phyloP scores from a whole-genome alignment of 2,113 vertebrate genomes.

The Pongo abelii region DNA sequence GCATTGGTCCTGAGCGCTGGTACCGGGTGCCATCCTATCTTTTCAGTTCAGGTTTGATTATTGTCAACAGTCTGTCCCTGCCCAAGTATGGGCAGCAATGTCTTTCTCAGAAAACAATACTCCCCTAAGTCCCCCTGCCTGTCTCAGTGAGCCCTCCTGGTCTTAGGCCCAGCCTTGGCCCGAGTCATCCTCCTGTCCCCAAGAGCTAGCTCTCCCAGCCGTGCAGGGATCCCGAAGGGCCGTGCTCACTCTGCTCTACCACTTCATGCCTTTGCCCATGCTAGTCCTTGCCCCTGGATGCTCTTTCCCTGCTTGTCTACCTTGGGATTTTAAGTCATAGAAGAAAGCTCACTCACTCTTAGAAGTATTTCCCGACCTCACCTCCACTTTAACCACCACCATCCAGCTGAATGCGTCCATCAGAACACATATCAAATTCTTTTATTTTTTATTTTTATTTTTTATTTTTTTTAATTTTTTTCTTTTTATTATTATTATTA shows the following conservation, averaged over 20 bases:
- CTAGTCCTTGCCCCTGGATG: too few species aligned
- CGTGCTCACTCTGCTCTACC: rapidly evolving
- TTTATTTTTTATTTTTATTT: too few species aligned
- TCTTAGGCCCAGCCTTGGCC: background rate
- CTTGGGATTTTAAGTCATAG: background rate
- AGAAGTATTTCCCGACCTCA: background rate
- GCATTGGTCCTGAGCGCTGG: rapidly evolving
- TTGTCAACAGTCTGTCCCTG: background rate
- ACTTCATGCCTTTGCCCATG: too few species aligned
- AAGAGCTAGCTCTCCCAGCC: rapidly evolving
- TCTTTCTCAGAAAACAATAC: background rate
- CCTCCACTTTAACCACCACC: background rate
- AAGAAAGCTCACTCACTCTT: background rate
- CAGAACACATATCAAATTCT: background rate
- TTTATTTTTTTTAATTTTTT: too few species aligned
- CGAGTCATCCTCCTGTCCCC: rapidly evolving
- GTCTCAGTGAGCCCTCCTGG: background rate
- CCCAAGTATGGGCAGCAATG: rapidly evolving
- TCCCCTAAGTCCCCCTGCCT: rapidly evolving
- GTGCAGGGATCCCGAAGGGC: rapidly evolving
- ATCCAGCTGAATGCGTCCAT: background rate
- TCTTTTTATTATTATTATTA: too few species aligned
- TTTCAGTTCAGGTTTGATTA: background rate
- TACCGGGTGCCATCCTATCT: rapidly evolving
- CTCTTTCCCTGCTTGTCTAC: background rate